phyloP scores from a whole-genome alignment of 2,888 invertebrate species.

The Agrotis exclamationis region DNA sequence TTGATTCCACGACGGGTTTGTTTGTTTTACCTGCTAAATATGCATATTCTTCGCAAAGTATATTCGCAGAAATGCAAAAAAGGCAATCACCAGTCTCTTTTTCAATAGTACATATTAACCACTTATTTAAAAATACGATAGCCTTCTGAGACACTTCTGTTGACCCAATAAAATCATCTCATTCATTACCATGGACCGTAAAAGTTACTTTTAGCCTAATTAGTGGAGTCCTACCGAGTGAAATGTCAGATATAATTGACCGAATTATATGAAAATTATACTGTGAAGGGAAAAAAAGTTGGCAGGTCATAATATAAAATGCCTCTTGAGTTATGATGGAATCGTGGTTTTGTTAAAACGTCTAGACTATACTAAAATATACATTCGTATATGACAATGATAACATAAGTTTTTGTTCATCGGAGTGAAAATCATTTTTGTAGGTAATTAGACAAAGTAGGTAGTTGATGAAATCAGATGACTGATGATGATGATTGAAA shows the following conservation, averaged over 20 bases:
- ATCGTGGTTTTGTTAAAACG: not conserved
- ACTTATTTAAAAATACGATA: slow-evolving; percentile 16
- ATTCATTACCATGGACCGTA: slow-evolving; percentile 55
- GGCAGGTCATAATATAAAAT: slow-evolving; percentile 45
- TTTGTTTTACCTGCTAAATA: not conserved
- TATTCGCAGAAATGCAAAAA: not conserved
- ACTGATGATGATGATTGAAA: too few relatives aligned
- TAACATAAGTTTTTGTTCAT: too few relatives aligned
- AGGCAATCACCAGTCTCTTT: not conserved
- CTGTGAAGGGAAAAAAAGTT: slow-evolving; percentile 59
- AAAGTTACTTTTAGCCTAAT: slow-evolving; percentile 67
- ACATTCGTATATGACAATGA: too few relatives aligned
- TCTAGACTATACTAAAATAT: too few relatives aligned
- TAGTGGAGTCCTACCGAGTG: slow-evolving; percentile 65
- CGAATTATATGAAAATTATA: slow-evolving; percentile 69
- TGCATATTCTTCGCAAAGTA: not conserved
- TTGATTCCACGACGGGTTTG: too few relatives aligned
- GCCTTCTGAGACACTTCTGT: slow-evolving; percentile 9
- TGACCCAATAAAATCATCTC: slow-evolving; percentile 62
- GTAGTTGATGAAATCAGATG: too few relatives aligned
- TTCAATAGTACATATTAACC: not conserved
- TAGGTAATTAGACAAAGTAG: too few relatives aligned
- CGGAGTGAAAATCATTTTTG: too few relatives aligned
- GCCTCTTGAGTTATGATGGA: not conserved
- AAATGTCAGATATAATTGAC: slow-evolving; percentile 75